A percentile compares a stretch with the other conserved stretches of the same genome.
phyloP scores from a whole-genome alignment of 2,888 invertebrate species.

The Arenicola marina region DNA sequence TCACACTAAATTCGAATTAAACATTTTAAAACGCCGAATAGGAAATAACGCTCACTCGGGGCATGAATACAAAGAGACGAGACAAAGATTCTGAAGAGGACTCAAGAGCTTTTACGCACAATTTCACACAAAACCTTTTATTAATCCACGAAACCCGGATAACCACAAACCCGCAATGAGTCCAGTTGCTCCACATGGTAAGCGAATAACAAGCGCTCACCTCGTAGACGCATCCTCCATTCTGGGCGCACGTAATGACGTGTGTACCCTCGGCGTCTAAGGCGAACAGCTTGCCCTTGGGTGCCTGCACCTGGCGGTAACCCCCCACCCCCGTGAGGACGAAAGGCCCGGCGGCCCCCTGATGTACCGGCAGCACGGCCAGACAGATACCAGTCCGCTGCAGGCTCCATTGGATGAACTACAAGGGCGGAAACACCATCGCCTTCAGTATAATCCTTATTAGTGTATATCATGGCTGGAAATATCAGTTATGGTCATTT shows the following conservation, averaged over 20 bases:
- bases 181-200: not conserved
- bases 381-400: conserved; percentile 59
- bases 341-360: conserved; percentile 52
- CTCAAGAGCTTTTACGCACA: too few relatives aligned
- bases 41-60: too few relatives aligned
- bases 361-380: conserved; percentile 55
- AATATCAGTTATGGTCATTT: too few relatives aligned
- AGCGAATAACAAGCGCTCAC: conserved; percentile 47
- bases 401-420: conserved; percentile 62
- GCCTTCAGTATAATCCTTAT: too few relatives aligned
- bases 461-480: too few relatives aligned
- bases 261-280: conserved; percentile 63
- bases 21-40: too few relatives aligned
- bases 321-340: conserved; percentile 35
- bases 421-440: conserved; percentile 11
- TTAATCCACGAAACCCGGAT: too few relatives aligned
- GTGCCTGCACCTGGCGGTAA: conserved; percentile 29
- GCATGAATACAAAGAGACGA: too few relatives aligned
- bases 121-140: too few relatives aligned
- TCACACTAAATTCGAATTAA: too few relatives aligned
- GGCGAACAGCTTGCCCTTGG: conserved; percentile 62
- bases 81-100: too few relatives aligned
- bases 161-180: not conserved
- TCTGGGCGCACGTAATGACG: conserved; percentile 61
- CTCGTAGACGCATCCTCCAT: conserved; percentile 62